A percentile compares a stretch with the other conserved stretches of the same genome.
phyloP scores from a whole-genome alignment of 2,888 invertebrate species.

The Lypha dubia region DNA sequence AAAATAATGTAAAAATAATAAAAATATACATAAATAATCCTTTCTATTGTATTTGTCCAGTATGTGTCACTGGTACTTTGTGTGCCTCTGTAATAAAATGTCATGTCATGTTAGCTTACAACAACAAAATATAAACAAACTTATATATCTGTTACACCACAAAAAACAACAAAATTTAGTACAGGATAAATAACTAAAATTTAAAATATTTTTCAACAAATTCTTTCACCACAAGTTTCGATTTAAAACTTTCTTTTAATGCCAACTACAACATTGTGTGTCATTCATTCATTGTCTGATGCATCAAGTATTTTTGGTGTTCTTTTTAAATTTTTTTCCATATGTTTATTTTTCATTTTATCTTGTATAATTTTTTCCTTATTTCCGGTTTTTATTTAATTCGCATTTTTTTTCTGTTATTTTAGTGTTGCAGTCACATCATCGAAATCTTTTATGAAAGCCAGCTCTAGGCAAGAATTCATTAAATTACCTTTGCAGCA shows the following conservation, averaged over 20 bases:
- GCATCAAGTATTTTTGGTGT: no score
- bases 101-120: constrained; percentile 7
- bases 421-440: constrained; percentile 87
- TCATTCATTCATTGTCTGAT: neutral
- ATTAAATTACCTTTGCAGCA: constrained; percentile 86
- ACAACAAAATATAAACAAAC: neutral
- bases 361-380: constrained; percentile 45
- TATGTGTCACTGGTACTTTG: constrained; percentile 32
- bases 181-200: no score
- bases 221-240: neutral
- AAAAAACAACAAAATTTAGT: neutral
- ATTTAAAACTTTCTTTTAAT: neutral
- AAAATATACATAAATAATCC: constrained; percentile 11
- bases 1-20: neutral
- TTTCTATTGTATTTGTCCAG: constrained; percentile 52
- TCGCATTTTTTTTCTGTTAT: constrained; percentile 27
- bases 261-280: neutral
- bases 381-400: constrained; percentile 49
- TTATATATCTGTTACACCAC: neutral
- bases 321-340: no score
- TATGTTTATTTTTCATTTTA: constrained; percentile 13
- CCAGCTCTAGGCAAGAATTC: constrained; percentile 92
- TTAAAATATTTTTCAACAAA: neutral
- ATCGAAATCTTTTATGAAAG: constrained; percentile 95
- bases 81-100: constrained; percentile 12